Conservation (phyloP, 2,113 vertebrate species). For the Chaetorhynchus papuensis region DNA sequence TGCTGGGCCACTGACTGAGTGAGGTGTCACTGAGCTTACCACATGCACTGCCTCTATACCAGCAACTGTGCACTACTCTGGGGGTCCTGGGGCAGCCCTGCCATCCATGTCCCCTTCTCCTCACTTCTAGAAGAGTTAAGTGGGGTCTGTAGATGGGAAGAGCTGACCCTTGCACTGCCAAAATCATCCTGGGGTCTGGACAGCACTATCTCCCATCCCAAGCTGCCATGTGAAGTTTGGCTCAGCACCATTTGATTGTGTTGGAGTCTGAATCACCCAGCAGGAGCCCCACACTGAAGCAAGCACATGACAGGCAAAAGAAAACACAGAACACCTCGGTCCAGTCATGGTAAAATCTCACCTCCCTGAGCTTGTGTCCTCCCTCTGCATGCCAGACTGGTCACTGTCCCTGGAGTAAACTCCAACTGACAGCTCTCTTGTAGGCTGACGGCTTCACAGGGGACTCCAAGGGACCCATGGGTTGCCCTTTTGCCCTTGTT, state of each 20-base stretch:
- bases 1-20: neutral
- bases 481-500: conserved; percentile 24
- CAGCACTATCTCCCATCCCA: neutral
- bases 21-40: neutral
- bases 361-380: neutral
- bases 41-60: neutral
- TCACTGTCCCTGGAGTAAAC: neutral
- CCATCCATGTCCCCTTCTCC: neutral
- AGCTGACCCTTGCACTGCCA: neutral
- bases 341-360: neutral
- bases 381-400: neutral
- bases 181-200: neutral
- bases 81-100: neutral
- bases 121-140: neutral
- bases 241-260: neutral
- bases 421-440: neutral
- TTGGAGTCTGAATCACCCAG: neutral
- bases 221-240: neutral
- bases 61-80: neutral
- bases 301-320: neutral
- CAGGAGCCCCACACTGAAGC: neutral
- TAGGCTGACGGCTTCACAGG: neutral
- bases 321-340: neutral
- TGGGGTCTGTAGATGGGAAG: neutral
- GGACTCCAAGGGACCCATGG: neutral